Conservation (phyloP, 2,797 vertebrate genomes). For the Trachurus trachurus region DNA sequence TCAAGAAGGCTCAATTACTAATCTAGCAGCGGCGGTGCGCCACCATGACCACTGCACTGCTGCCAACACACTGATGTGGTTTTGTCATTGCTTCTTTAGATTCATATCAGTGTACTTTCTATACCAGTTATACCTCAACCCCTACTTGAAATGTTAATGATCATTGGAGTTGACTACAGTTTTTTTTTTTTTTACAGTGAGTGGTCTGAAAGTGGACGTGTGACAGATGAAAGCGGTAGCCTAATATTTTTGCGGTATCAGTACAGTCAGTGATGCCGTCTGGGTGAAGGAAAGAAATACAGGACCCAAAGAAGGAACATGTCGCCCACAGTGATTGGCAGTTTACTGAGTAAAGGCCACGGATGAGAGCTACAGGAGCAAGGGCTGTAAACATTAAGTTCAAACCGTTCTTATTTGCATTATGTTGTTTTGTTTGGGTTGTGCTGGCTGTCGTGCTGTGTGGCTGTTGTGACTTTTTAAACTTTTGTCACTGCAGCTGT, state of each 20-base stretch:
- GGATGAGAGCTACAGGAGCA: not conserved
- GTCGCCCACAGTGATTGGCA: not conserved
- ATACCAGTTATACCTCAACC: too few relatives aligned
- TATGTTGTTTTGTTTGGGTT: conserved; percentile 14
- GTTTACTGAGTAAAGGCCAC: not conserved
- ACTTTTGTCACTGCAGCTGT: conserved; percentile 31
- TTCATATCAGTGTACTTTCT: too few relatives aligned
- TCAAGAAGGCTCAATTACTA: too few relatives aligned
- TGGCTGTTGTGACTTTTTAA: conserved; percentile 24
- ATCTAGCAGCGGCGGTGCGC: too few relatives aligned
- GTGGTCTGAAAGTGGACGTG: not conserved
- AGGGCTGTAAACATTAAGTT: not conserved
- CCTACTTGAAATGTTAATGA: not conserved
- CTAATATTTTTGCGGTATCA: not conserved
- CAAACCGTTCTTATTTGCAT: conserved; percentile 9
- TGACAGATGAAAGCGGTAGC: not conserved
- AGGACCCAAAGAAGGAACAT: not conserved
- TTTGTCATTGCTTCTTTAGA: too few relatives aligned
- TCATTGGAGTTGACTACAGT: not conserved
- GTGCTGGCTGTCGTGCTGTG: not conserved
- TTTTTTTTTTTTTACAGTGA: not conserved
- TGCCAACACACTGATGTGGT: too few relatives aligned
- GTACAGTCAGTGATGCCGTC: not conserved
- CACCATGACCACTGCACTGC: too few relatives aligned
- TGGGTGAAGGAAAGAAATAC: not conserved